Evolutionary conservation across 2,797 vertebrate species (phyloP).

Genomic region (Clamator glandarius): DNA sequence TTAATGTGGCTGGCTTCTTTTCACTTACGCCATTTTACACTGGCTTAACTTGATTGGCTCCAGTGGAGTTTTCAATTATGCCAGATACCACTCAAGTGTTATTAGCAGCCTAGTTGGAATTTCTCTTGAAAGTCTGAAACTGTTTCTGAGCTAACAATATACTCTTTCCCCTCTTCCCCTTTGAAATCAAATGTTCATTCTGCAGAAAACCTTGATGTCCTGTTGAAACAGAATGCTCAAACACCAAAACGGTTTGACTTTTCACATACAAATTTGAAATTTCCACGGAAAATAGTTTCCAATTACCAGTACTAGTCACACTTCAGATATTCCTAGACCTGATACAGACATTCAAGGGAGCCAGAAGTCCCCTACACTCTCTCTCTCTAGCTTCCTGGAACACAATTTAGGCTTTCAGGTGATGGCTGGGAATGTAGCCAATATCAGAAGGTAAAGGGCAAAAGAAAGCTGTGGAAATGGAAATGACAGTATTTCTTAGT

Average conservation of each 20-base stretch:
- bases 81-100: conserved; percentile 49
- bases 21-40: conserved; percentile 49
- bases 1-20: conserved; percentile 36
- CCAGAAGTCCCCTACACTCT: conserved; percentile 33
- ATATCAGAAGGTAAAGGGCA: conserved; percentile 53
- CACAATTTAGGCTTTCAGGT: conserved; percentile 59
- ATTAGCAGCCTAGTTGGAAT: conserved; percentile 58
- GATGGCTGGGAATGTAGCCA: conserved; percentile 63
- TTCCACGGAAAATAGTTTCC: conserved; percentile 53
- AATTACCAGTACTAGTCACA: conserved; percentile 41
- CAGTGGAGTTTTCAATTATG: conserved; percentile 69
- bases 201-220: conserved; percentile 41
- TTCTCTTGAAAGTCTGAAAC: conserved; percentile 42
- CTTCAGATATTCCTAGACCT: conserved; percentile 32
- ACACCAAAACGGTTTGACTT: conserved; percentile 13
- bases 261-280: conserved; percentile 49
- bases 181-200: not conserved
- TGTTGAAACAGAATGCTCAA: conserved; percentile 25
- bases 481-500: conserved; percentile 9
- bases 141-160: conserved; percentile 48
- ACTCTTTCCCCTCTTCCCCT: not conserved
- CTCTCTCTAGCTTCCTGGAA: conserved; percentile 67
- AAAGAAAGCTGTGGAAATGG: conserved; percentile 46
- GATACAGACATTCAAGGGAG: conserved; percentile 10
- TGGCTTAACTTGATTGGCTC: conserved; percentile 67